phyloP scores from a whole-genome alignment of 2,797 vertebrate genomes.

The Sebastes reedi region DNA sequence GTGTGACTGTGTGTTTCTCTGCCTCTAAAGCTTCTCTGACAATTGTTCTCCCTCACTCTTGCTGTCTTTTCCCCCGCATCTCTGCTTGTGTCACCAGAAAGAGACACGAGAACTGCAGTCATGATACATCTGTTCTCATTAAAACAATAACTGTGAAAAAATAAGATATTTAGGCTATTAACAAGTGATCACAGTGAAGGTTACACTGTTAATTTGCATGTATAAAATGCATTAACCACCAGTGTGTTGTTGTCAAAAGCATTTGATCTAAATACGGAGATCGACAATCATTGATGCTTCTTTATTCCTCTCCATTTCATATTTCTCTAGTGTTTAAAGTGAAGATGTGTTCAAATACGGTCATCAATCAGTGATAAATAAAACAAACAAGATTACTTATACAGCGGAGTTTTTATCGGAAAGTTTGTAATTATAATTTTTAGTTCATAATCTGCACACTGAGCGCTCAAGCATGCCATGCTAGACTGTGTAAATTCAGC shows the following conservation, averaged over 20 bases:
- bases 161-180: constrained; percentile 51
- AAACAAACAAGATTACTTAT: constrained; percentile 5
- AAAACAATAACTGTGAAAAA: constrained; percentile 48
- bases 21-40: constrained; percentile 3
- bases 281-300: constrained; percentile 4
- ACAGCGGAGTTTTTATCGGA: constrained; percentile 32
- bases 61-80: not conserved
- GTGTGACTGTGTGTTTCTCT: constrained; percentile 14
- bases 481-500: constrained; percentile 43
- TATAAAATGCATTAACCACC: constrained; percentile 71
- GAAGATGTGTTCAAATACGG: constrained; percentile 5
- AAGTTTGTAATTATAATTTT: constrained; percentile 51
- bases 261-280: constrained; percentile 64
- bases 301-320: constrained; percentile 8
- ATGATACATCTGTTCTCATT: constrained; percentile 70
- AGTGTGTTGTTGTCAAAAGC: constrained; percentile 43
- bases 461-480: constrained; percentile 30
- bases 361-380: constrained; percentile 10
- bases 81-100: constrained; percentile 34
- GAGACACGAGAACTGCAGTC: constrained; percentile 46
- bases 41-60: not conserved
- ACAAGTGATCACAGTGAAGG: constrained; percentile 65
- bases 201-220: constrained; percentile 68
- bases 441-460: constrained; percentile 46
- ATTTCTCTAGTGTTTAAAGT: constrained; percentile 7